Percentiles rank a stretch among this genome's conserved stretches.
Evolutionary conservation across 2,113 vertebrate species (phyloP).

Genomic region (Diadophis punctatus): DNA sequence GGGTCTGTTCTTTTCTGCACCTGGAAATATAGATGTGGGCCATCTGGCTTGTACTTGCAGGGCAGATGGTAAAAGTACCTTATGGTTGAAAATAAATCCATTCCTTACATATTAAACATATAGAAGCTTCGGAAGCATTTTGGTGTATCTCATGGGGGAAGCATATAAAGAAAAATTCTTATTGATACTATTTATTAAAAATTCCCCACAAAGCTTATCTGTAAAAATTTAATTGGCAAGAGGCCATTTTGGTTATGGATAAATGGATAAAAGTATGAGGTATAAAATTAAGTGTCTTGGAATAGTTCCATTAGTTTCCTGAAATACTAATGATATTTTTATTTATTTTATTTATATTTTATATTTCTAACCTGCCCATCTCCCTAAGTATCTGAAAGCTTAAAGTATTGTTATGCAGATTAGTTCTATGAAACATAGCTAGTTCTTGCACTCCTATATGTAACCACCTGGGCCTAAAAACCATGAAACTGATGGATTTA

Average conservation of each 20-base stretch:
- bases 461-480: neutral
- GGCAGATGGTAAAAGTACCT: neutral
- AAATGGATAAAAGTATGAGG: neutral
- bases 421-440: neutral
- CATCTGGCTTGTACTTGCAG: neutral
- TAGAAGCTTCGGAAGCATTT: neutral
- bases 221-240: neutral
- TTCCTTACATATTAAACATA: neutral
- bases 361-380: neutral
- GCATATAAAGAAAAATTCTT: neutral
- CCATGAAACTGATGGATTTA: neutral
- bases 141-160: neutral
- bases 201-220: neutral
- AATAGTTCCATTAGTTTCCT: neutral
- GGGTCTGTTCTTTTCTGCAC: neutral
- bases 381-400: neutral
- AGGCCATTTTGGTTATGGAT: neutral
- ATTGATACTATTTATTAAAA: neutral
- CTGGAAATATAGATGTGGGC: neutral
- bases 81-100: neutral
- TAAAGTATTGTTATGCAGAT: neutral
- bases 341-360: neutral
- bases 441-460: neutral
- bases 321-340: neutral
- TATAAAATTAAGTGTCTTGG: neutral